Evolutionary conservation across 2,888 invertebrate genomes (phyloP), one percentile per base, ranked within the genome.

Genomic region (Dichetophora obliterata): DNA sequence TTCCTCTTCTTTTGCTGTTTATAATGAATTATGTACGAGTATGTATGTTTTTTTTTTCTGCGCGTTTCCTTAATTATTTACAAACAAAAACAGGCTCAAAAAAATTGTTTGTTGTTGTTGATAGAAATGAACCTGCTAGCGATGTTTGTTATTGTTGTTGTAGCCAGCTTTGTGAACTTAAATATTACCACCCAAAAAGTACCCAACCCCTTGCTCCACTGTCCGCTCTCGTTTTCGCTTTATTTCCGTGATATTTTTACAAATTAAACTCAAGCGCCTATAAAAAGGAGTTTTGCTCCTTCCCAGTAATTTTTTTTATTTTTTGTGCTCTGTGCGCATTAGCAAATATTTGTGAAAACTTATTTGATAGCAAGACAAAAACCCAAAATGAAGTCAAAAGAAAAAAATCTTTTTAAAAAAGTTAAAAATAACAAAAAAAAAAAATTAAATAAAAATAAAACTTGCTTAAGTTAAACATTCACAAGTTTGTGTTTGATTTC

Each of bases 401-500:
- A 66, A 43, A 19, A 48, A 66, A 48, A 48, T 37, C 24, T 19
- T 43, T 22, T 43, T 48, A 11, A 9, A 48, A 48, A 48, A 37
- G 22, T 19, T 14, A 48, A 37, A 37, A 66, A n/a, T n/a, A n/a
- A n/a, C n/a, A 43, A 5, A 16, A 9, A 59, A 61, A 75, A 72
- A 78, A 80, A 80, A 79, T 68, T 77, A 78, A 81, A 83, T 82
- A 84, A 82, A 82, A 83, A 80, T 77, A 80, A 83, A 81, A 83
- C 81, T 84, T 85, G 83, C 81, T 84, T 84, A 82, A 70, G 61
- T 24, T 63, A 14, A 70, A 70, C 52, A 52, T 75, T 80, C 79
- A 77, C 69, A 24, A 52, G 52, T 66, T 74, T 74, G 52, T 74
- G 24, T n/a, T 82, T 65, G 31, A 8, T 69, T 77, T 59, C 61